Base-by-base conservation (phyloP, 2,888 invertebrate genomes). In the Epicampocera succincta region DNA sequence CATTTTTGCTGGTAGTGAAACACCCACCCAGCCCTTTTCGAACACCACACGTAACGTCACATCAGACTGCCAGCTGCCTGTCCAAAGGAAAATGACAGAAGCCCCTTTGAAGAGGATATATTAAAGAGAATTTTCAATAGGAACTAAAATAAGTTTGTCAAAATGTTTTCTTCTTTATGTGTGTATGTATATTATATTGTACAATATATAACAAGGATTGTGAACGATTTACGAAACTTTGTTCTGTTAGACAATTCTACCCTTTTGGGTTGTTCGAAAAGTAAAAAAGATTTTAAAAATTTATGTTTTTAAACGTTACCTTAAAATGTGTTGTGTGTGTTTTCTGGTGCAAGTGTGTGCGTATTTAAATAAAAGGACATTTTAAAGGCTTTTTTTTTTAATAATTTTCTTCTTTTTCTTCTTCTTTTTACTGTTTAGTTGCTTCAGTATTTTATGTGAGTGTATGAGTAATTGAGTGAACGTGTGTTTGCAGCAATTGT, bases 341-440 rank as follows among this genome's bases (percentile, higher is more conserved):
- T n/a, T 25, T 17, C 29, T 40, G 40, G 13, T 17, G 13, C 13
- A 40, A 3, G 1, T 54, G 42, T 33, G 9, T 60, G 33, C 21
- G 15, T 58, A 38, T 44, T 46, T 66, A 71, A 74, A 77, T 71
- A 60, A 82, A 82, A 78, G 77, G 69, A 78, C 69, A 74, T 46
- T 74, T 73, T 73, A 52, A 73, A 48, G 73, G 72, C 48, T 63
- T n/a, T n/a, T n/a, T n/a, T n/a, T n/a, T n/a, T n/a, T n/a, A n/a
- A n/a, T n/a, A n/a, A n/a, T n/a, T 73, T 63, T 63, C 69, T 38
- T n/a, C n/a, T 17, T 25, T 50, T 40, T 54, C 29, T 54, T 61
- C 8, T 40, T n/a, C 15, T 42, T 46, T 13, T 66, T 33, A 33
- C 25, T 61, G 46, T 15, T 54, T 15, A 25, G 21, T 58, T 25